phyloP scores from a whole-genome alignment of 2,113 vertebrate genomes.

The human (Homo sapiens) region GRCh38 chr2:189472001-189472500 shows the following conservation, averaged over 20 bases:
- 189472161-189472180: neutral
- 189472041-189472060: neutral
- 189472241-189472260: neutral
- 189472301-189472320: neutral
- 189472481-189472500: neutral
- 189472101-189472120: neutral
- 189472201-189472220: neutral
- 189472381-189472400: neutral
- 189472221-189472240: neutral
- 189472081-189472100: neutral
- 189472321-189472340: neutral
- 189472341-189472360: neutral
- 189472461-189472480: neutral
- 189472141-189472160: neutral
- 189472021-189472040: constrained; percentile 12
- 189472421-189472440: neutral
- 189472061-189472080: neutral
- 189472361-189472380: neutral
- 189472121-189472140: neutral
- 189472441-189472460: neutral
- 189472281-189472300: neutral
- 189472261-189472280: neutral
- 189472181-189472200: neutral
- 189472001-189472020: neutral
- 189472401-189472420: neutral